Base-by-base conservation (phyloP, 2,888 invertebrate genomes). In the Pyrrhia umbra region DNA sequence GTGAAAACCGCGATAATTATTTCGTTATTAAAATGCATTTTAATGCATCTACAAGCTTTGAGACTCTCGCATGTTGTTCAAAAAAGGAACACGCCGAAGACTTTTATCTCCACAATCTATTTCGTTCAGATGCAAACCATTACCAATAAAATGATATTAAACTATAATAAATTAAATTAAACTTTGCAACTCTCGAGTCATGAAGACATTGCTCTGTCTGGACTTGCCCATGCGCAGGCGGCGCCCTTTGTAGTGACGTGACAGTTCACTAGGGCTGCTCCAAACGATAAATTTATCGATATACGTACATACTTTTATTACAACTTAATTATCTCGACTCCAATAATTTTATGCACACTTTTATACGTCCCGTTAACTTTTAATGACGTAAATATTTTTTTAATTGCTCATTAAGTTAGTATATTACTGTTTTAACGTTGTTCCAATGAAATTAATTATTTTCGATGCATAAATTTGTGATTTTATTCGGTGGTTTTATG, bases 121-220 rank as follows among this genome's bases (percentile, higher is more conserved):
- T 21, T 27, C 42, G 9, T 34, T 13, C 15, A 10, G 42, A 58
- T 18, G 40, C n/a, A 68, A 68, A 68, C 15, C 47, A 46, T 40
- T 23, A 52, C 54, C 34, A 68, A 68, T 61, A 47, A 69, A 69
- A 60, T 46, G 0, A 62, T 68, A 68, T 66, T 34, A 63, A 70
- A 66, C n/a, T 42, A 51, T 49, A 69, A 68, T 70, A 69, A 74
- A 72, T 65, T 66, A 66, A 66, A 68, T 64, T 23, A 51, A 66
- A 62, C 40, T 49, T 65, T 21, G 65, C 71, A 60, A 72, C 30
- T 42, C 61, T 62, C 67, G 39, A 62, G 56, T 55, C 70, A 70
- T 80, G 65, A 77, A 77, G 69, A 68, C 72, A 65, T 79, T 59
- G 64, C 80, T 20, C 40, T 55, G 63, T 62, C 51, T 54, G 46